These are phyloP conservation scores for Drosophila subpulchrella DNA, from an alignment of 1,140 invertebrate genomes.

Conservation along the genomic window DNA sequence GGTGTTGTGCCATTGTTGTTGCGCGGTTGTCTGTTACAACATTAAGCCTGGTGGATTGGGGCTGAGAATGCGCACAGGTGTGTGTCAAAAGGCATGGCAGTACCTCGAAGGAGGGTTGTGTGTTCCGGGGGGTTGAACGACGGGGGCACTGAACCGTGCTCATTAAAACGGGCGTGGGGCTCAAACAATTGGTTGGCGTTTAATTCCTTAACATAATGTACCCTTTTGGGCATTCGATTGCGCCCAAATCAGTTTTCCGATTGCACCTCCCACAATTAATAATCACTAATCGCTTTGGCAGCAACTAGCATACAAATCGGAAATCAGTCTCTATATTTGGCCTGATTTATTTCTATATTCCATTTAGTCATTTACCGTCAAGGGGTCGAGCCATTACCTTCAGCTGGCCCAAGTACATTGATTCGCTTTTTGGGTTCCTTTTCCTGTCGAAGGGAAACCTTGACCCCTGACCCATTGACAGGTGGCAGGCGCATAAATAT, in stretches of 20 bases:
- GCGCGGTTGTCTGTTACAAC: constrained; percentile 74
- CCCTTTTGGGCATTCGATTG: background rate
- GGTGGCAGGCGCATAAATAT: constrained; percentile 64
- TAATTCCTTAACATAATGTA: constrained; percentile 15
- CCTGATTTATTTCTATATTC: constrained; percentile 17
- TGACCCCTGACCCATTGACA: constrained; percentile 56
- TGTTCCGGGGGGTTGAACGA: background rate
- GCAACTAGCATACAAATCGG: background rate
- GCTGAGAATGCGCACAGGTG: constrained; percentile 79
- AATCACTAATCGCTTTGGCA: constrained; percentile 9
- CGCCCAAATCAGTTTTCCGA: constrained; percentile 1
- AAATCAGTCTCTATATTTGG: constrained; percentile 13
- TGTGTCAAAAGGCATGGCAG: constrained; percentile 74
- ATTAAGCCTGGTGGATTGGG: constrained; percentile 50
- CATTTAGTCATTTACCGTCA: background rate
- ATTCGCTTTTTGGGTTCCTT: constrained; percentile 16
- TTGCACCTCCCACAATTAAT: background rate
- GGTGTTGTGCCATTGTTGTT: constrained; percentile 63
- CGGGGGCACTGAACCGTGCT: constrained; percentile 17
- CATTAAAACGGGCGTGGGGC: background rate
- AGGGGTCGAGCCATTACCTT: constrained; percentile 46
- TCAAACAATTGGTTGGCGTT: constrained; percentile 7
- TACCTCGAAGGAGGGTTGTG: constrained; percentile 8
- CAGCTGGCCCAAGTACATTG: constrained; percentile 58
- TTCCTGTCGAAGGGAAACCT: constrained; percentile 29